Base-by-base conservation (phyloP, 2,888 invertebrate species). In the Melipona beecheii region DNA sequence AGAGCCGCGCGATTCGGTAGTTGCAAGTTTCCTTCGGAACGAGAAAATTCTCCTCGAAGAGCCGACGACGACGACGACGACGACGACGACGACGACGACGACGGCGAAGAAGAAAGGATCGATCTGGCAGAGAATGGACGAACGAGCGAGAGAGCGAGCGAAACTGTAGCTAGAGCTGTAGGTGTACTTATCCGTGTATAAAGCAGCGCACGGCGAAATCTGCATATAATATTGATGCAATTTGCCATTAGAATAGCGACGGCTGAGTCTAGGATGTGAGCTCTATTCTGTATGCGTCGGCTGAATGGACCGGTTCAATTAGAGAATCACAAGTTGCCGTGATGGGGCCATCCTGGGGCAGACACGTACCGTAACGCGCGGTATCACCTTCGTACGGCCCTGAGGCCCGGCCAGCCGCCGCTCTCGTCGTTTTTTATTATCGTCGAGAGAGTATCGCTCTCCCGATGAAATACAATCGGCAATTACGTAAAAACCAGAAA, bases 281-380 rank as follows among this genome's bases (percentile, higher is more conserved):
- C 91, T 91, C 92, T 90, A 91, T 92, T 92, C 91, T 89, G 91
- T 90, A 90, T 91, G 92, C 91, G 86, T 72, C 89, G 90, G 89
- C 92, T 93, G 93, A 93, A 93, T 93, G 91, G 92, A 89, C 90
- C 92, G 92, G 90, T 92, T 93, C 93, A 93, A 93, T 93, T 93
- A 93, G 93, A 92, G 93, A 93, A 93, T 93, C 93, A 91, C 92
- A 93, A 93, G 91, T 93, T 92, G 92, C 88, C 91, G 91, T 91
- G 93, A 93, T 92, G 93, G 93, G 92, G 91, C 92, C 92, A 93
- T 93, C 93, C 93, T 92, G 92, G 89, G 91, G 90, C 43, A 43
- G 43, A 43, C 9, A 43, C 43, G 43, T 43, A 43, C 43, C 43
- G 43, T 43, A 43, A 9, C 43, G 43, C 43, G 9, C 43, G 43